Evolutionary conservation across 1,140 invertebrate genomes (phyloP).

Genomic region (Batillaria attramentaria): DNA sequence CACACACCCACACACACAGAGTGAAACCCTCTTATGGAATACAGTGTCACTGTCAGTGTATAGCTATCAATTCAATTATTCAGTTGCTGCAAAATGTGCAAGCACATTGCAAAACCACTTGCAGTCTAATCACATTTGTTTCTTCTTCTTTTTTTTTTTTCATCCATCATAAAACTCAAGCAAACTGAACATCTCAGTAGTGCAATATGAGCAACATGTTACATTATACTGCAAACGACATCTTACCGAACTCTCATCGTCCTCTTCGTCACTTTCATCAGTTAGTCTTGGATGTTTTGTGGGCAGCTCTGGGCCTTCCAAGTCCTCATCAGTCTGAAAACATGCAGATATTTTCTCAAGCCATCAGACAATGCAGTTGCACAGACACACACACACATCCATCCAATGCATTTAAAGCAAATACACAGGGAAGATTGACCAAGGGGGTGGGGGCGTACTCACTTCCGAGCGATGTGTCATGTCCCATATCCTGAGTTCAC

Average conservation of each 20-base stretch:
- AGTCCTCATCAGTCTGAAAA: slow-evolving; percentile 42
- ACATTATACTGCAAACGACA: slow-evolving; percentile 3
- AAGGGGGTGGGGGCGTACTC: neutral
- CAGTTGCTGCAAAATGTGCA: too few relatives aligned
- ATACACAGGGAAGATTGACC: neutral
- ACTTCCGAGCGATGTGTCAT: slow-evolving; percentile 66
- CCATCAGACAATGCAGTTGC: neutral
- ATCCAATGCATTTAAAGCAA: neutral
- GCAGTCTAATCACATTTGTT: neutral
- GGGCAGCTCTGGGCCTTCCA: slow-evolving; percentile 11
- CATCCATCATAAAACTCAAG: too few relatives aligned
- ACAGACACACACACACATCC: neutral
- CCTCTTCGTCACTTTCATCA: slow-evolving; percentile 74
- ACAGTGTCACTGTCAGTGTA: too few relatives aligned
- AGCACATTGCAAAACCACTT: neutral
- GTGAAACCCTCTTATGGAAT: too few relatives aligned
- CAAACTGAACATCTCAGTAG: too few relatives aligned
- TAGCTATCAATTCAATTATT: too few relatives aligned
- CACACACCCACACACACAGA: too few relatives aligned
- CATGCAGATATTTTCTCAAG: neutral
- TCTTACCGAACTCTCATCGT: slow-evolving; percentile 45
- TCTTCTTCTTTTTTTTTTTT: slow-evolving; percentile 11
- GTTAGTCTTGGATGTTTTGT: slow-evolving; percentile 9
- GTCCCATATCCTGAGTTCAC: slow-evolving; percentile 88
- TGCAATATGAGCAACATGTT: too few relatives aligned